These are phyloP conservation scores for Acromyrmex echinatior DNA, from an alignment of 1,140 invertebrate species.

Conservation along the genomic window DNA sequence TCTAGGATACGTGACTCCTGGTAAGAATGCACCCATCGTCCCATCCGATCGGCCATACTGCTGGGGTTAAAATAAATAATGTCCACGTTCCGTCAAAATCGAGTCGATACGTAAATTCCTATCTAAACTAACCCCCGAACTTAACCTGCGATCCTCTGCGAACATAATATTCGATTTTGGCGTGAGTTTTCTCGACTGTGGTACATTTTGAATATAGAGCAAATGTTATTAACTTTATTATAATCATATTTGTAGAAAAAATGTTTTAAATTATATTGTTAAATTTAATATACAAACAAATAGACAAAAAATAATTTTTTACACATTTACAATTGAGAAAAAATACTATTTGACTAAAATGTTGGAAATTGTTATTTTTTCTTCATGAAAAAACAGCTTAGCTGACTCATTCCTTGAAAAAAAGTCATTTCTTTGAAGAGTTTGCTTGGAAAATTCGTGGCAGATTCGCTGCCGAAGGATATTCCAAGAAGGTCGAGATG, in stretches of 20 bases:
- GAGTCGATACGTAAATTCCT: conserved; percentile 65
- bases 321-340: neutral
- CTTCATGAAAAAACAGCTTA: neutral
- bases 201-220: neutral
- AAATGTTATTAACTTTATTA: neutral
- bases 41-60: conserved; percentile 56
- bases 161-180: neutral
- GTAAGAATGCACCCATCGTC: conserved; percentile 82
- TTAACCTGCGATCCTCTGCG: neutral
- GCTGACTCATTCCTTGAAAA: neutral
- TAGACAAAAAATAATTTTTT: neutral
- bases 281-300: neutral
- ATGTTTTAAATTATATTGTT: neutral
- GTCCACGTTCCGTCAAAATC: conserved; percentile 76
- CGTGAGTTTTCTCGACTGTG: neutral
- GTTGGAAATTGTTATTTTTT: neutral
- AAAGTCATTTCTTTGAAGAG: neutral
- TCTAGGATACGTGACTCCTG: conserved; percentile 83
- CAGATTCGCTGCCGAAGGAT: conserved; percentile 44
- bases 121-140: conserved; percentile 1
- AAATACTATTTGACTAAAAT: neutral
- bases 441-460: conserved; percentile 58
- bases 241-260: neutral
- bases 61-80: conserved; percentile 82
- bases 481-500: conserved; percentile 47